phyloP scores from a whole-genome alignment of 2,888 invertebrate species.

The Cheilosia vernalis region DNA sequence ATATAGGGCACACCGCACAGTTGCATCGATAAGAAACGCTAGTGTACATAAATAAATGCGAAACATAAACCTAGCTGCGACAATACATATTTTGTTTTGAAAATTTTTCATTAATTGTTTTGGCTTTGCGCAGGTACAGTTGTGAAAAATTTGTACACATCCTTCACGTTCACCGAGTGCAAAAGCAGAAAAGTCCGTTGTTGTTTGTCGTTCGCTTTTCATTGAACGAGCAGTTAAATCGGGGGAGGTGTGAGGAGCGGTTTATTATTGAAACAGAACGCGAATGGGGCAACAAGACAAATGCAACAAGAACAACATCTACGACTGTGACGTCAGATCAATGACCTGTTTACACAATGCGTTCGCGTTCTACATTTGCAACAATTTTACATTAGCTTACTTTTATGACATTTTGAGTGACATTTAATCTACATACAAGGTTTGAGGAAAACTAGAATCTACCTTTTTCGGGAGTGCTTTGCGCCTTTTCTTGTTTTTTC shows the following conservation, averaged over 20 bases:
- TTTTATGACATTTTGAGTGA: conserved; percentile 14
- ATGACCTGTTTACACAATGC: conserved; percentile 67
- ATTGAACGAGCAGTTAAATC: neutral
- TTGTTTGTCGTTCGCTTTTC: conserved; percentile 7
- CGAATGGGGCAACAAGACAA: conserved; percentile 45
- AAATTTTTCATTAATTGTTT: conserved; percentile 34
- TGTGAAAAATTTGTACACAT: conserved; percentile 62
- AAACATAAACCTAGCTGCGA: conserved; percentile 21
- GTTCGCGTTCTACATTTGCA: conserved; percentile 43
- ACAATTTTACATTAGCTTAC: neutral
- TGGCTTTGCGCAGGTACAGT: conserved; percentile 69
- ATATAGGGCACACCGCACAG: conserved; percentile 56
- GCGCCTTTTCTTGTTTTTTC: conserved; percentile 55
- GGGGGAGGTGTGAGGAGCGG: conserved; percentile 15
- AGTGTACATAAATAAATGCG: conserved; percentile 53
- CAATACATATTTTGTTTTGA: conserved; percentile 41
- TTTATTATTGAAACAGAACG: conserved; percentile 64
- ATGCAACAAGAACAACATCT: conserved; percentile 58
- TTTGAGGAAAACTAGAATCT: neutral
- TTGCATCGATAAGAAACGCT: conserved; percentile 65
- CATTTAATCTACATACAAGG: neutral
- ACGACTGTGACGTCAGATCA: conserved; percentile 71
- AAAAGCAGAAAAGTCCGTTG: conserved; percentile 7
- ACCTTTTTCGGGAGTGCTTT: conserved; percentile 39
- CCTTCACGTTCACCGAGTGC: conserved; percentile 12